Evolutionary conservation across 2,888 invertebrate species (phyloP).

Genomic region (Nezara viridula): DNA sequence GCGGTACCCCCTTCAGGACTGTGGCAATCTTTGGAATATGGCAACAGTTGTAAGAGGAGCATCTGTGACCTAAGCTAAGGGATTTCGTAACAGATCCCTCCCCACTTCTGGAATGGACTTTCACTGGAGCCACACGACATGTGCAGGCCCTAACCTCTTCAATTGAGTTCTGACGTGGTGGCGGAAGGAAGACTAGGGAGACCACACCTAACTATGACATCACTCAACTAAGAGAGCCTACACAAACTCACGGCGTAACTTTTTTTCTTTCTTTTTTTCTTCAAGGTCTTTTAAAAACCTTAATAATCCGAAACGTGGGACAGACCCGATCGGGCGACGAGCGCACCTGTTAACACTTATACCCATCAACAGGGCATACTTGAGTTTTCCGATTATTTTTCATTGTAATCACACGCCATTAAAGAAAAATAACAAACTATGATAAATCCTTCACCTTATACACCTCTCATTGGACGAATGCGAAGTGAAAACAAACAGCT

Average conservation of each 20-base stretch:
- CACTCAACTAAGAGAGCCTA: constrained; percentile 29
- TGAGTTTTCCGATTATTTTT: not conserved
- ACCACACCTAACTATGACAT: constrained; percentile 56
- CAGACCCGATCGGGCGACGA: not conserved
- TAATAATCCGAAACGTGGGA: constrained; percentile 33
- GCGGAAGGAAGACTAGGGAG: constrained; percentile 34
- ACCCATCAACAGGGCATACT: not conserved
- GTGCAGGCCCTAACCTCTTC: constrained; percentile 47
- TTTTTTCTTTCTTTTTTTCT: not conserved
- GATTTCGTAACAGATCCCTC: constrained; percentile 30
- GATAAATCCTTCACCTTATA: not conserved
- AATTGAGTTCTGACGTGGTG: constrained; percentile 32
- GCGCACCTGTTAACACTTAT: constrained; percentile 26
- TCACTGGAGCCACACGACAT: constrained; percentile 9
- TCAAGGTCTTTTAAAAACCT: not conserved
- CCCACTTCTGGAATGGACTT: not conserved
- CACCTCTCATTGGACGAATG: not conserved
- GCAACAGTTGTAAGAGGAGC: constrained; percentile 40
- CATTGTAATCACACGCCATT: not conserved
- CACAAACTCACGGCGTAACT: constrained; percentile 1
- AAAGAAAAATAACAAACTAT: not conserved
- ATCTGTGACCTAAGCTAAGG: constrained; percentile 51
- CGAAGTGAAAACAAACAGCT: not conserved
- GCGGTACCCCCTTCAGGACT: not conserved
- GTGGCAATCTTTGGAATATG: constrained; percentile 8